Evolutionary conservation across 2,113 vertebrate species (phyloP), one percentile per base, ranked within the genome.

Genomic region (Podilymbus podiceps): DNA sequence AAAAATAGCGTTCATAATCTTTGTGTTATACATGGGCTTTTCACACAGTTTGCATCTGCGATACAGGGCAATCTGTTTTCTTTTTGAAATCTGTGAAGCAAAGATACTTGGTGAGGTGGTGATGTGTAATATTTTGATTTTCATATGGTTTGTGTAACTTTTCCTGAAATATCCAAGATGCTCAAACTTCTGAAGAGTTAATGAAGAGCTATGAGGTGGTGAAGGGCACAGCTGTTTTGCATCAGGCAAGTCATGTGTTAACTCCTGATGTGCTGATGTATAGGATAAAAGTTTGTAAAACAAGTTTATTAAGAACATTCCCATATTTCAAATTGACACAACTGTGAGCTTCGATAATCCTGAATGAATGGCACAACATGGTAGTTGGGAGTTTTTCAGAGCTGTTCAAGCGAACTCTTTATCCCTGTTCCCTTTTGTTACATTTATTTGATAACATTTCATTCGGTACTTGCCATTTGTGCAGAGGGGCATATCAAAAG

Each of bases 231-330:
- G 38, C 12, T 58, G 27, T 18, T 89, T 44, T n/a, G 9, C 14
- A 12, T 23, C 13, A 3, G 30, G 47, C 6, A n/a, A 8, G 15
- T 15, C 13, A 31, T 46, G 5, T 2, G 0, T 69, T 66, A 46
- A 74, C 33, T 73, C 31, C 53, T 44, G 12, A 17, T 73, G 8
- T 46, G 33, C 52, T 80, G 30, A 6, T 19, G 4, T 28, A 6
- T 69, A 66, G 25, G 15, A 8, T 55, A 35, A 28, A 33, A 62
- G 5, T 55, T 55, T 42, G 18, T 68, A 8, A 67, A 72, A 38
- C 13, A 12, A 12, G 4, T 59, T 58, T 40, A 38, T 47, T 28
- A 38, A 40, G 47, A 81, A 42, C 44, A 42, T 58, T 15, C 28
- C 31, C 4, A 3, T 60, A 23, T 18, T 68, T 74, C 50, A n/a